Evolutionary conservation across 2,888 invertebrate genomes (phyloP).

Genomic region (Drosophila meridiana): DNA sequence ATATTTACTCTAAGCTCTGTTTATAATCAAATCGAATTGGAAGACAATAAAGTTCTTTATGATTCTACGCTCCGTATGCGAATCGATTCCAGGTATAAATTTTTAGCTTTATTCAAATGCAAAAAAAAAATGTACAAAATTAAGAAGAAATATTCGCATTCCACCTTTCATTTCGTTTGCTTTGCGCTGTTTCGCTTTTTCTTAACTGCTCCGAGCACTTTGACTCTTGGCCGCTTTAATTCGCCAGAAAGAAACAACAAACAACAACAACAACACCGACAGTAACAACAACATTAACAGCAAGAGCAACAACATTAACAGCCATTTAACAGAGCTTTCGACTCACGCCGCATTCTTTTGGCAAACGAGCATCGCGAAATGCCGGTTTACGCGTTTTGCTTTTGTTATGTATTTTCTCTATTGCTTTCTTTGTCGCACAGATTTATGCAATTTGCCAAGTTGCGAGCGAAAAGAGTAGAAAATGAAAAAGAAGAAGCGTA

Average conservation of each 20-base stretch:
- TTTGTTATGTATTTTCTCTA: constrained; percentile 47
- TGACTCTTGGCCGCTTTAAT: constrained; percentile 53
- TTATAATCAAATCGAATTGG: not conserved
- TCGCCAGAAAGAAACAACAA: constrained; percentile 8
- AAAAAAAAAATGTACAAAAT: not conserved
- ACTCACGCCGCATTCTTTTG: constrained; percentile 65
- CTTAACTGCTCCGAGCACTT: constrained; percentile 40
- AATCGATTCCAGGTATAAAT: constrained; percentile 17
- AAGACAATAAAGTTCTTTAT: constrained; percentile 6
- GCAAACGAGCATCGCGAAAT: constrained; percentile 43
- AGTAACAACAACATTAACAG: constrained; percentile 1
- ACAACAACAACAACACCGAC: not conserved
- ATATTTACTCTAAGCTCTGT: not conserved
- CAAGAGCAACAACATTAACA: constrained; percentile 31
- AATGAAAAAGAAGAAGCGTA: constrained; percentile 9
- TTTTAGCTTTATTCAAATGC: constrained; percentile 9
- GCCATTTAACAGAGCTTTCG: constrained; percentile 33
- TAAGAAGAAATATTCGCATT: constrained; percentile 19
- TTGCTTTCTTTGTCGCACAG: constrained; percentile 70
- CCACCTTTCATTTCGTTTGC: constrained; percentile 38
- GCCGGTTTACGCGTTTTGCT: constrained; percentile 47
- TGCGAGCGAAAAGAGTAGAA: constrained; percentile 1
- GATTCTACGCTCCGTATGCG: not conserved
- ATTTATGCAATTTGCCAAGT: constrained; percentile 69
- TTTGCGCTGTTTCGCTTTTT: constrained; percentile 23